These are phyloP conservation scores for Mus caroli DNA, from an alignment of 2,797 vertebrate species.

Conservation along the genomic window DNA sequence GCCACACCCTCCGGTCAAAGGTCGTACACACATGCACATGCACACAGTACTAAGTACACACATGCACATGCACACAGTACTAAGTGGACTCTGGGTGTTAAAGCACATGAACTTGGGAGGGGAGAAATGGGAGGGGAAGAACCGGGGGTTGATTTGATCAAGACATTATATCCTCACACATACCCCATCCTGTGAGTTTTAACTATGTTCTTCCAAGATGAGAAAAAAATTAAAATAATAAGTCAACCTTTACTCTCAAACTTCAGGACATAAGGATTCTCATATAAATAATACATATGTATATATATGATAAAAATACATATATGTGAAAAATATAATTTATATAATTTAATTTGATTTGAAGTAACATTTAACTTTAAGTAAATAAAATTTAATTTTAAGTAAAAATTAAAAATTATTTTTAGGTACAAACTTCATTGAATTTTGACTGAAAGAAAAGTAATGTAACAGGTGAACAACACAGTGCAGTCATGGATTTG, in stretches of 20 bases:
- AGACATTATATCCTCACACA: not conserved
- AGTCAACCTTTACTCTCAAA: not conserved
- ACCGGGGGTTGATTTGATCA: not conserved
- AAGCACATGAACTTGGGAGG: not conserved
- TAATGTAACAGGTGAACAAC: not conserved
- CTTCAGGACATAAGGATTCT: not conserved
- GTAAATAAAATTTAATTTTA: conserved; percentile 41
- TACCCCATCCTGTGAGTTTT: not conserved
- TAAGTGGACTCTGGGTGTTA: not conserved
- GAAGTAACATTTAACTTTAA: not conserved
- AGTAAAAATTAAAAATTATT: not conserved
- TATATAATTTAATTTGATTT: too few species aligned
- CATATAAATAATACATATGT: too few species aligned
- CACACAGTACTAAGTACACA: not conserved
- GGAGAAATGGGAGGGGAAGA: not conserved
- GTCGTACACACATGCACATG: too few species aligned
- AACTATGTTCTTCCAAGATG: not conserved
- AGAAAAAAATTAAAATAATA: not conserved
- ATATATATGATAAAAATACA: not conserved
- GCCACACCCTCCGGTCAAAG: accelerated
- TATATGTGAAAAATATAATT: not conserved
- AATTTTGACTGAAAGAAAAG: conserved; percentile 42
- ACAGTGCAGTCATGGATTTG: not conserved
- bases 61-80: not conserved
- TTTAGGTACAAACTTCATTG: not conserved